Evolutionary conservation across 2,113 vertebrate species (phyloP), one percentile per base, ranked within the genome.

Genomic region (Epinephelus cyanopodus): DNA sequence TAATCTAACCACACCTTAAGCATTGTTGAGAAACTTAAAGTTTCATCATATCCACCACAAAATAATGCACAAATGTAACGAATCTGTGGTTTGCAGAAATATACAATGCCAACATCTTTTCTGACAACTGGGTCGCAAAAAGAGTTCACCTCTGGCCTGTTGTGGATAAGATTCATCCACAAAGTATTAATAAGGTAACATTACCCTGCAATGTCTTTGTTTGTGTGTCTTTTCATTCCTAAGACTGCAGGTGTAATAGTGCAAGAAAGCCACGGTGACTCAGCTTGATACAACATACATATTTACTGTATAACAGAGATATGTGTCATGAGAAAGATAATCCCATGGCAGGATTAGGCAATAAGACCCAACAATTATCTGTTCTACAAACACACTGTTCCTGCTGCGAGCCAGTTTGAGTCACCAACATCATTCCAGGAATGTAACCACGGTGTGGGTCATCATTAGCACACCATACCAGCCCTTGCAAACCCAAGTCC

Each of bases 281-380:
- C 45, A 69, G 14, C 11, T 37, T 66, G 72, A 66, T 50, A 58
- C 18, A 42, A 13, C 65, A 23, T 74, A 47, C 58, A 77, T 73
- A 80, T 74, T 70, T 70, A 69, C 45, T 50, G 45, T 57, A 27
- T 67, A 67, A 23, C 47, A 64, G 68, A 66, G 52, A 33, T 66
- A 21, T 42, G 79, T 83, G 67, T 79, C 79, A 90, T 86, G 75
- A 83, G 78, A 86, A 85, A 77, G 25, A 62, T 84, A 88, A 92
- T 88, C 82, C 85, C 27, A 60, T 8, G 7, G 66, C 64, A 82
- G 78, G 74, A 90, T 91, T 90, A 89, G 13, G 68, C 79, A 87
- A 76, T 57, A 88, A 86, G 18, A 93, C 83, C 85, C 70, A 63
- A 81, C 67, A 91, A 93, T 93, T 90, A 90, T 77, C 63, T 61